phyloP scores from a whole-genome alignment of 1,140 invertebrate genomes.

The Papilio glaucus region DNA sequence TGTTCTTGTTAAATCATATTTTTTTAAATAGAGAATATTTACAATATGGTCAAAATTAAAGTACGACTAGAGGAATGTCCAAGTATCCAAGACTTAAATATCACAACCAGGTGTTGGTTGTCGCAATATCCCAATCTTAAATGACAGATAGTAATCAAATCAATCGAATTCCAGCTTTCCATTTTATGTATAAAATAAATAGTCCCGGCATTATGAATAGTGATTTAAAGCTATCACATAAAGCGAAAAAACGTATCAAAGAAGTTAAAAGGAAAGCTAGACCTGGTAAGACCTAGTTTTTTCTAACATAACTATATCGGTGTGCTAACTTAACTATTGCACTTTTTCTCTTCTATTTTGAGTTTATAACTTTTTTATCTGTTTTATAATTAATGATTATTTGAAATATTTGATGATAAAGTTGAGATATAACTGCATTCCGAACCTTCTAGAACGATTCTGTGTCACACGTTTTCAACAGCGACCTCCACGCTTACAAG shows the following conservation, averaged over 20 bases:
- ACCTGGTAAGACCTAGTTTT: constrained; percentile 88
- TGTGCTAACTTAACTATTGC: not conserved
- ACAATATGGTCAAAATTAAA: too few species aligned
- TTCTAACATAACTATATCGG: not conserved
- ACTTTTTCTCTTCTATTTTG: not conserved
- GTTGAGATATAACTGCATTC: constrained; percentile 30
- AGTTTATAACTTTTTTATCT: not conserved
- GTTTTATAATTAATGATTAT: not conserved
- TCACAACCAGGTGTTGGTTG: not conserved
- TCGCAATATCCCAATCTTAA: constrained; percentile 6
- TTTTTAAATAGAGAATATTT: too few species aligned
- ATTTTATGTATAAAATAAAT: constrained; percentile 36
- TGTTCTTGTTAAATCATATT: too few species aligned
- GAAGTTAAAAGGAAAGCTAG: constrained; percentile 94
- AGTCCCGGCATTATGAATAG: constrained; percentile 73
- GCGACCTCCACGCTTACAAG: constrained; percentile 11
- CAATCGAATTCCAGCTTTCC: constrained; percentile 39
- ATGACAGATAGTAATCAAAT: constrained; percentile 38
- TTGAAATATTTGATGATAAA: not conserved
- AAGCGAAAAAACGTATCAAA: constrained; percentile 91
- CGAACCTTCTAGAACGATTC: constrained; percentile 41
- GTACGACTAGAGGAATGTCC: not conserved
- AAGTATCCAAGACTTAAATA: not conserved
- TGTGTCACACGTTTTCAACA: constrained; percentile 39
- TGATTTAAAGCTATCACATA: constrained; percentile 87